Evolutionary conservation across 2,797 vertebrate genomes (phyloP), one percentile per base, ranked within the genome.

Genomic region (Diceros bicornis): DNA sequence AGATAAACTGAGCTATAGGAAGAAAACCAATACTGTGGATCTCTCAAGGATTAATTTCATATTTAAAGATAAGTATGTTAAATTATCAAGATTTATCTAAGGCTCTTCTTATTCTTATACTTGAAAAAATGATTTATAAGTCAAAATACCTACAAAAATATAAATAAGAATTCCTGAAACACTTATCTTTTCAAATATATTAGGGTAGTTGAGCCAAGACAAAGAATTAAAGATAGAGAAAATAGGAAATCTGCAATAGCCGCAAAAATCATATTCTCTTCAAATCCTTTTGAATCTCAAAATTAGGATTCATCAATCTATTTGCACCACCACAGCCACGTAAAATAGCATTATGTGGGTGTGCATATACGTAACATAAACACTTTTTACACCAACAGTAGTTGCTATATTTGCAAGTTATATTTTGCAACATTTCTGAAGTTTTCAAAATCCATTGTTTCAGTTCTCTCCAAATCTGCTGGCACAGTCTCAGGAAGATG

Each of bases 71-170:
- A 79, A 75, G 37, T 92, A 57, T 41, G 13, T 81, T 89, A 93
- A 92, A 62, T 57, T 82, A 89, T 52, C 23, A 68, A 88, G 82
- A 94, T 55, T 74, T 87, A 92, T 77, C 14, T 74, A 72, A 95
- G 20, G 32, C 0, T 0, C 9, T 95, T 59, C 3, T 16, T 64
- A 79, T 71, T 87, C 37, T 29, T 69, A 37, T 59, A 74, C 11
- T 44, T 72, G 23, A 83, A 93, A 87, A 13, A 62, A 25, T 93
- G 16, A 72, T 89, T 62, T 62, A 74, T 37, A 89, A 86, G 41
- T 61, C 0, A 25, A 59, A 87, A 91, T 44, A 50, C 18, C 13
- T 81, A 55, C 41, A 91, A 79, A 90, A 79, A 13, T 92, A 32
- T 47, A 85, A 75, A 71, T 52, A 89, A 34, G 18, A 84, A 92